Evolutionary conservation across 2,888 invertebrate genomes (phyloP), one percentile per base, ranked within the genome.

Genomic region (Biston stratarius): DNA sequence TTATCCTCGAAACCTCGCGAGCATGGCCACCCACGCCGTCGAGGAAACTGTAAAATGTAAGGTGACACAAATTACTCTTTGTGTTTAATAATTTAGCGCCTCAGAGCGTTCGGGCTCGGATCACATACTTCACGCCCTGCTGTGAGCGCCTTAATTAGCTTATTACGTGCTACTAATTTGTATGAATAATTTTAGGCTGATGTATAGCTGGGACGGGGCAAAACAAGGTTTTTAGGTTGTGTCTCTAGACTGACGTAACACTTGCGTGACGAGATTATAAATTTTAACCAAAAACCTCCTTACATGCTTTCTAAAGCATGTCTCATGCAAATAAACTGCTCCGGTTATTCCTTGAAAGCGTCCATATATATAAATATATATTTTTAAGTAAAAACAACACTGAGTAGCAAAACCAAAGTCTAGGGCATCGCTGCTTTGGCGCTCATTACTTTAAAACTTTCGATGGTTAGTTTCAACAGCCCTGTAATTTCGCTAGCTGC

Each of bases 61-160:
- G 81, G 82, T 83, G 84, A 80, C 83, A 76, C 83, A 83, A 83
- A 84, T 84, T 83, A 82, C 84, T 78, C 77, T 77, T 81, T 78
- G 81, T 84, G 80, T 84, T 84, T 83, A 80, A 83, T 84, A 81
- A 84, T 82, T 79, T 76, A 81, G 76, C 75, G 74, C 71, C 77
- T 72, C 72, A 47, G 72, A 60, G 69, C 70, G 65, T 57, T 65
- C 69, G 59, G 44, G 38, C 56, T 53, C 10, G 57, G 67, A 63
- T 67, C 52, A 55, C 69, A 47, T 74, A 67, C 73, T 71, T 73
- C 66, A 68, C 71, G 59, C 36, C 45, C 59, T 52, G 64, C 40
- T 63, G 51, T 58, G 61, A 12, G 40, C 51, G 61, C 61, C 49
- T 58, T 69, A 61, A 64, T 69, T 61, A 67, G 63, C 59, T 59